These are phyloP conservation scores for Pogonus chalceus DNA, from an alignment of 1,140 invertebrate species.

Conservation along the genomic window DNA sequence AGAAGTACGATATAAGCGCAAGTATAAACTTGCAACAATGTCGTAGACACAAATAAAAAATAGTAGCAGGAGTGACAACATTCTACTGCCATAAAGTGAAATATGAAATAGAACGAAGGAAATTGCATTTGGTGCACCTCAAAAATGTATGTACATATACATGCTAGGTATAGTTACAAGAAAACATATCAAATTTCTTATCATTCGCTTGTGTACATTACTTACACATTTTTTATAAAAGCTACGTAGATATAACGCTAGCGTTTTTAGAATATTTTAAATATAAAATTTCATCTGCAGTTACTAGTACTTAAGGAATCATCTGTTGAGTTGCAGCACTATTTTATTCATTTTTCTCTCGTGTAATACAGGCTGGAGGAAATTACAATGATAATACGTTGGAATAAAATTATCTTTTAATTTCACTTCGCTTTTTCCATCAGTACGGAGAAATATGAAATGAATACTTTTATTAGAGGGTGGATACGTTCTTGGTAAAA, in stretches of 20 bases:
- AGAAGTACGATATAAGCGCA: background rate
- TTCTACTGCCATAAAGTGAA: background rate
- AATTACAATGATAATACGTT: background rate
- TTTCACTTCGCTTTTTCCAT: background rate
- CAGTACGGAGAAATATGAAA: background rate
- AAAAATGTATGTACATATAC: constrained; percentile 4
- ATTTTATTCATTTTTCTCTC: background rate
- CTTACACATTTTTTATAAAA: too few species aligned
- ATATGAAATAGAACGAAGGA: constrained; percentile 4
- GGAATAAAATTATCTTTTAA: constrained; percentile 5
- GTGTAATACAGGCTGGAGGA: background rate
- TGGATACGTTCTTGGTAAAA: background rate
- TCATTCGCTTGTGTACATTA: too few species aligned
- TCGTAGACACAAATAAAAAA: background rate
- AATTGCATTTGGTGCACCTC: constrained; percentile 4
- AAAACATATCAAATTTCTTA: constrained; percentile 1
- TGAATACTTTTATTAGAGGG: background rate
- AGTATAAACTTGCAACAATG: background rate
- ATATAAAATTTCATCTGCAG: too few species aligned
- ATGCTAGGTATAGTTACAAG: background rate
- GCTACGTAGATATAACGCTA: too few species aligned
- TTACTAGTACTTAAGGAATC: too few species aligned
- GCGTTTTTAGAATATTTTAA: too few species aligned
- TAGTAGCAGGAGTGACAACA: background rate
- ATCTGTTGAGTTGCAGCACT: background rate